phyloP scores from a whole-genome alignment of 2,888 invertebrate species.

The Sisyra nigra region DNA sequence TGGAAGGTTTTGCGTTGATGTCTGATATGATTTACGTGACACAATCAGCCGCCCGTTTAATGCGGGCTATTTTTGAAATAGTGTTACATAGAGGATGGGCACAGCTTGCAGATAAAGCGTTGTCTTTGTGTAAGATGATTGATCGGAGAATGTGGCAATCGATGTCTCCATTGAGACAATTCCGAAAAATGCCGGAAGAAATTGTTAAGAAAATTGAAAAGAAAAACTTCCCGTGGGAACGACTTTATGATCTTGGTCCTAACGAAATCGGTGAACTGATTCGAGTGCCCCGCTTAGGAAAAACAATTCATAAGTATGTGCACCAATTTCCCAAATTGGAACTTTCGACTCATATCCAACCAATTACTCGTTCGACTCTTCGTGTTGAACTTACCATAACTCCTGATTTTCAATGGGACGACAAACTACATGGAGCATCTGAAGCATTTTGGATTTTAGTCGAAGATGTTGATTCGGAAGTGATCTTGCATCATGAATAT shows the following conservation, averaged over 20 bases:
- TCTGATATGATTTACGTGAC: slow-evolving; percentile 99
- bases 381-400: slow-evolving; percentile 93
- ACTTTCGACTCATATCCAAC: slow-evolving; percentile 92
- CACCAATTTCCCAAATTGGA: slow-evolving; percentile 96
- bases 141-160: slow-evolving; percentile 99
- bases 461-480: slow-evolving; percentile 76
- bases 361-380: slow-evolving; percentile 85
- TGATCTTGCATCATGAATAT: slow-evolving; percentile 83
- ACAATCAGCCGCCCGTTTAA: slow-evolving; percentile 86
- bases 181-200: slow-evolving; percentile 94
- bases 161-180: slow-evolving; percentile 95
- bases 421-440: slow-evolving; percentile 68
- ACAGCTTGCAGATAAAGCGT: slow-evolving; percentile 86
- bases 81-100: slow-evolving; percentile 89
- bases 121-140: slow-evolving; percentile 97
- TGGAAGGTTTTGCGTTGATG: slow-evolving; percentile 98
- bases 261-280: slow-evolving; percentile 94
- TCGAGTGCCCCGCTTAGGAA: slow-evolving; percentile 81
- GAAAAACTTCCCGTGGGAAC: slow-evolving; percentile 88
- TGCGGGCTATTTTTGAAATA: slow-evolving; percentile 96
- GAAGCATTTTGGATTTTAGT: slow-evolving; percentile 83
- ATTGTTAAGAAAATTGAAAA: slow-evolving; percentile 95
- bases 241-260: slow-evolving; percentile 89
- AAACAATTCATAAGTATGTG: slow-evolving; percentile 88
- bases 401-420: slow-evolving; percentile 99